Conservation (phyloP, 2,888 invertebrate genomes). For the Diarsia brunnea region DNA sequence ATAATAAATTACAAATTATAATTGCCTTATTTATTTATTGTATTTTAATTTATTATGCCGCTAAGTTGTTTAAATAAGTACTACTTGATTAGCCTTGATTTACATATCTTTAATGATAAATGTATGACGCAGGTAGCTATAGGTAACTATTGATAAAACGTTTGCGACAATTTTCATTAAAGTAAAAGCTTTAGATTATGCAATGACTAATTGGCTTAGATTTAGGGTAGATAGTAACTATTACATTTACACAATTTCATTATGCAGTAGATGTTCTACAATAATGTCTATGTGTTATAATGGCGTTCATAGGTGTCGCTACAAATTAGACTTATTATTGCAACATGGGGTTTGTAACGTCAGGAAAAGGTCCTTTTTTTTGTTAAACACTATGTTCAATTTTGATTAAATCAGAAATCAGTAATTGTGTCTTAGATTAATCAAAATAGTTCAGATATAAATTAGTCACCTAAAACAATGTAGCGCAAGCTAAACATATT, state of each 20-base stretch:
- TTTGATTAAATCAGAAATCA: not conserved
- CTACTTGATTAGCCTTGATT: constrained; percentile 44
- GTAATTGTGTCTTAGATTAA: not conserved
- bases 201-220: constrained; percentile 41
- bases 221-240: constrained; percentile 43
- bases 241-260: constrained; percentile 5
- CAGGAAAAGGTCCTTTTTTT: not conserved
- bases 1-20: constrained; percentile 34
- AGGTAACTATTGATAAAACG: constrained; percentile 11
- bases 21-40: constrained; percentile 38
- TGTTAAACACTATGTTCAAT: not conserved
- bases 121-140: constrained; percentile 16
- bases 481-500: constrained; percentile 44
- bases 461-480: not conserved
- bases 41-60: constrained; percentile 38
- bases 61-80: constrained; percentile 24
- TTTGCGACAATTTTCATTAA: constrained; percentile 32
- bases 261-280: not conserved
- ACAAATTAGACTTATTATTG: not conserved
- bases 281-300: not conserved
- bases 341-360: not conserved
- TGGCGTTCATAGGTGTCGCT: not conserved
- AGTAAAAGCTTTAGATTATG: constrained; percentile 43
- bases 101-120: constrained; percentile 33
- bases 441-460: not conserved